A percentile compares a stretch with the other conserved stretches of the same genome.
phyloP scores from a whole-genome alignment of 1,140 invertebrate species.

The Drosophila asahinai region DNA sequence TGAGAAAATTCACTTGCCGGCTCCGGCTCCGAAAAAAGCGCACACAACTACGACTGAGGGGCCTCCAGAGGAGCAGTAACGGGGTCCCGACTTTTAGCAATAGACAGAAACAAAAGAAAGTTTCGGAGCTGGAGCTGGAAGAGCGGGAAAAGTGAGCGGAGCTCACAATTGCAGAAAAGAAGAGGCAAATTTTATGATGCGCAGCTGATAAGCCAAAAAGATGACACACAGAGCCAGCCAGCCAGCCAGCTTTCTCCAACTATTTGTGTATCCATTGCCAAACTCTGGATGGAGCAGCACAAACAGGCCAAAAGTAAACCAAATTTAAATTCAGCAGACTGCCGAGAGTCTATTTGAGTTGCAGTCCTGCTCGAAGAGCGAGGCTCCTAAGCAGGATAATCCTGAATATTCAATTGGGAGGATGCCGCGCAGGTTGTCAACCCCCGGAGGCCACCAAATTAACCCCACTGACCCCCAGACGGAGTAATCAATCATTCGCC shows the following conservation, averaged over 20 bases:
- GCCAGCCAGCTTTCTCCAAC: slow-evolving; percentile 38
- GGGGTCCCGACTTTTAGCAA: slow-evolving; percentile 54
- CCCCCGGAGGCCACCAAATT: neutral
- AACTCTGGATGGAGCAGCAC: slow-evolving; percentile 8
- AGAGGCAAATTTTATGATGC: slow-evolving; percentile 71
- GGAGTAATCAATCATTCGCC: slow-evolving; percentile 28
- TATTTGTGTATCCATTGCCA: slow-evolving; percentile 34
- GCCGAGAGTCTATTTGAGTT: slow-evolving; percentile 11
- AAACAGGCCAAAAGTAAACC: slow-evolving; percentile 33
- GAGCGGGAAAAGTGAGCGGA: slow-evolving; percentile 57
- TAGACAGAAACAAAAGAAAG: slow-evolving; percentile 64
- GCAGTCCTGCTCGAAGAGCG: neutral
- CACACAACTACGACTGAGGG: slow-evolving; percentile 35
- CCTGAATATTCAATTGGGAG: slow-evolving; percentile 23
- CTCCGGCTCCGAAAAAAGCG: slow-evolving; percentile 10
- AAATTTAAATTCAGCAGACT: slow-evolving; percentile 15
- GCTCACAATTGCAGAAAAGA: slow-evolving; percentile 60
- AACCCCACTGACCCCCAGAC: neutral
- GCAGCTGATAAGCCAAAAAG: slow-evolving; percentile 78
- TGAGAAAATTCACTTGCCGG: slow-evolving; percentile 81
- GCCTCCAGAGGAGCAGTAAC: slow-evolving; percentile 25
- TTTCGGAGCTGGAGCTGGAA: slow-evolving; percentile 23
- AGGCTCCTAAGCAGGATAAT: slow-evolving; percentile 20
- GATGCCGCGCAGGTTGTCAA: slow-evolving; percentile 18
- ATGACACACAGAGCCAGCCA: slow-evolving; percentile 66